Evolutionary conservation across 1,140 invertebrate species (phyloP), one percentile per base, ranked within the genome.

Genomic region (Eriosoma lanigerum): DNA sequence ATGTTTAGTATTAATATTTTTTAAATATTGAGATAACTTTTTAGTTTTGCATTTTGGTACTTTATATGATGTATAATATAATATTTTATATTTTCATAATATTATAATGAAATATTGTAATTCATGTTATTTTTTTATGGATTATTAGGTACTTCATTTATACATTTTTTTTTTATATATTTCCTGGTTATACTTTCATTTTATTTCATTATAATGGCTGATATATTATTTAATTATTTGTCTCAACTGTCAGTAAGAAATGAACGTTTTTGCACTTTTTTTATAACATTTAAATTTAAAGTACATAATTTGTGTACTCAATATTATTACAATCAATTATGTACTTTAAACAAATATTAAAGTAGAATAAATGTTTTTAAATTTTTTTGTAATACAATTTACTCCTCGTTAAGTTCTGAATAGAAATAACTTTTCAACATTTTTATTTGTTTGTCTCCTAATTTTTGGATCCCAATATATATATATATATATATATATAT

Each of bases 81-180:
- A 26, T 32, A 73, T 73, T 73, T 52, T 73, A 54, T 73, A 73
- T 73, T 73, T 73, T 73, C 70, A 32, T 73, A 73, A 29, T 32
- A 52, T 32, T 21, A 73, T 73, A 73, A 29, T 26, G 10, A n/a
- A 52, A 29, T 12, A 50, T 29, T 72, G 15, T 19, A 52, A 21
- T 73, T 52, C 19, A 54, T 73, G 66, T 48, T 38, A 73, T 73
- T 73, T 52, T n/a, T 58, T 13, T 73, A 54, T 73, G 17, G 70
- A 24, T 21, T 72, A 21, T 48, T 72, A 19, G 52, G 50, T 29
- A 38, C 15, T 52, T 52, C 32, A 19, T 17, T 50, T 24, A 73
- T 32, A 15, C 29, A 32, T 73, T 5, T 52, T 29, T 73, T 26
- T 32, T 54, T 54, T 72, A n/a, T 62, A 29, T 50, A 54, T 73